A percentile compares a stretch with the other conserved stretches of the same genome.
phyloP scores from a whole-genome alignment of 2,888 invertebrate species.

The Epicampocera succincta region DNA sequence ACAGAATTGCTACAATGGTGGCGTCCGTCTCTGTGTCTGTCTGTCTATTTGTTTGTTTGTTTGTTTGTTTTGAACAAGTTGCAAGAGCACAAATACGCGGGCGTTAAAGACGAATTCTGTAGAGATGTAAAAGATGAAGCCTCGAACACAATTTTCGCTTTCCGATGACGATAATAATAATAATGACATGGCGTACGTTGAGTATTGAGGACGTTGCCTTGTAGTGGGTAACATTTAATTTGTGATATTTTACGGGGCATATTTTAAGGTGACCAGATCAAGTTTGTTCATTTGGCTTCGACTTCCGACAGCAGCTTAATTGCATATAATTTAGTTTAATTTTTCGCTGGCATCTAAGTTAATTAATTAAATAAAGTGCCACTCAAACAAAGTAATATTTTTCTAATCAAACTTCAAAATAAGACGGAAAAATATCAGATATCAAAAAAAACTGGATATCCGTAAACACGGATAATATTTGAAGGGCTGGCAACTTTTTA shows the following conservation, averaged over 20 bases:
- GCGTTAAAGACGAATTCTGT: constrained; percentile 60
- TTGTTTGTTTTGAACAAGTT: constrained; percentile 27
- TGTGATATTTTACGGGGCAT: constrained; percentile 37
- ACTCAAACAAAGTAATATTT: too few species aligned
- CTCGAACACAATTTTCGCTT: constrained; percentile 40
- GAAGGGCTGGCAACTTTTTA: too few species aligned
- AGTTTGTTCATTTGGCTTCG: too few species aligned
- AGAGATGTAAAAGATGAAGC: constrained; percentile 46
- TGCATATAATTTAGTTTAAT: too few species aligned
- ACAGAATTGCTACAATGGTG: not conserved
- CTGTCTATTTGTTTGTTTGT: not conserved
- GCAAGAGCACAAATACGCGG: constrained; percentile 60
- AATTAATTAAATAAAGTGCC: too few species aligned
- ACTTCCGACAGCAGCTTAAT: too few species aligned
- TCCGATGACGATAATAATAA: constrained; percentile 41
- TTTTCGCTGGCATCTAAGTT: too few species aligned
- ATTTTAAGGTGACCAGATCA: constrained; percentile 35
- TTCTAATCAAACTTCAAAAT: too few species aligned
- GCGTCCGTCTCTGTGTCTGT: not conserved
- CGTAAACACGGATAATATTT: too few species aligned
- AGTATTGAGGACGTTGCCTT: constrained; percentile 10
- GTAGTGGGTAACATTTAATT: constrained; percentile 52
- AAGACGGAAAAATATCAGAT: too few species aligned
- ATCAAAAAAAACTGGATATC: too few species aligned
- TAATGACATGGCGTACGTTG: constrained; percentile 27